A percentile compares a stretch with the other conserved stretches of the same genome.
phyloP scores from a whole-genome alignment of 1,140 invertebrate genomes.

The Alviniconcha marisindica region DNA sequence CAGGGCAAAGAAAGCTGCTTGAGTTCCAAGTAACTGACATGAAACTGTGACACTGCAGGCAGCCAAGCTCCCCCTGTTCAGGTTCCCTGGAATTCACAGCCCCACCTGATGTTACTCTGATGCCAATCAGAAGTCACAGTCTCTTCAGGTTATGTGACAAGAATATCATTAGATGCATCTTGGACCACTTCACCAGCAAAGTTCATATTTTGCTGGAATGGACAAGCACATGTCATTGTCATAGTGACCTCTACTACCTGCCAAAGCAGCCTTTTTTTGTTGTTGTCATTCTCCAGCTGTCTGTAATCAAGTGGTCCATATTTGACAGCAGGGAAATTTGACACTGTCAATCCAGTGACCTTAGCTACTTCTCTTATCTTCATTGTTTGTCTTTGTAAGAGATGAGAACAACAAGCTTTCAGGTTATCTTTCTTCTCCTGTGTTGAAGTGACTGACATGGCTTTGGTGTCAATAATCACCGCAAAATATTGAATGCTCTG shows the following conservation, averaged over 20 bases:
- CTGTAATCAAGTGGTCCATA: slow-evolving; percentile 15
- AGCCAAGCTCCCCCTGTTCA: background rate
- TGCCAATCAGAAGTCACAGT: background rate
- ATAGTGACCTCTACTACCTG: background rate
- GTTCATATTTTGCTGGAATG: background rate
- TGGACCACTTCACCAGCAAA: background rate
- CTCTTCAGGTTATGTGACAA: too few species aligned
- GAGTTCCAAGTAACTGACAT: slow-evolving; percentile 15
- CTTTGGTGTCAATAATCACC: slow-evolving; percentile 7
- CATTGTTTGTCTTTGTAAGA: background rate
- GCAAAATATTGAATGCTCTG: slow-evolving; percentile 7
- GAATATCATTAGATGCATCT: background rate
- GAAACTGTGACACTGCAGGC: background rate
- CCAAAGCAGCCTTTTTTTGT: background rate
- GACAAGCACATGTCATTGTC: background rate
- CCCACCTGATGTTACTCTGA: background rate
- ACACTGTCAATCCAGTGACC: background rate
- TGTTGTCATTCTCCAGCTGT: background rate
- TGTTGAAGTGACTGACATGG: slow-evolving; percentile 6
- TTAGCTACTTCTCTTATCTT: background rate
- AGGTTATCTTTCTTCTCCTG: too few species aligned
- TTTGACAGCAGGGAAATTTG: slow-evolving; percentile 5
- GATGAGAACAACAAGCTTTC: background rate
- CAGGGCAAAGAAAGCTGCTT: background rate
- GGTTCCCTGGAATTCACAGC: background rate